These are phyloP conservation scores for Neoitamus cyanurus DNA, from an alignment of 2,888 invertebrate genomes.

Conservation along the genomic window DNA sequence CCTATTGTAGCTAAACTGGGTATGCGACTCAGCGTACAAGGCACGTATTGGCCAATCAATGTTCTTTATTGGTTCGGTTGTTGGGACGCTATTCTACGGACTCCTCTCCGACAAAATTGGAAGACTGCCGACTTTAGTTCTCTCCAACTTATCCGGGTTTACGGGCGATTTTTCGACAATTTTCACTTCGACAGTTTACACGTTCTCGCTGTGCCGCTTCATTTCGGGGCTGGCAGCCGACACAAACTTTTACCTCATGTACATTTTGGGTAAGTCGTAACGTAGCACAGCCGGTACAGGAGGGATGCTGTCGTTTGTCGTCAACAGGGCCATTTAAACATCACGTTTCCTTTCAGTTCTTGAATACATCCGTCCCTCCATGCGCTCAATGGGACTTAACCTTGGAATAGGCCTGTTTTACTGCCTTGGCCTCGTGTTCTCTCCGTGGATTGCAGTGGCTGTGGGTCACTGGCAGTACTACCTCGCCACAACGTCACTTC, in stretches of 20 bases:
- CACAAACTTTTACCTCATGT: constrained; percentile 73
- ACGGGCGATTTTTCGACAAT: constrained; percentile 70
- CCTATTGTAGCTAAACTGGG: constrained; percentile 68
- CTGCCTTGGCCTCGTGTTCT: constrained; percentile 69
- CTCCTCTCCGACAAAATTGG: constrained; percentile 71
- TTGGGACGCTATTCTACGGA: constrained; percentile 71
- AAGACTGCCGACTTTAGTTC: constrained; percentile 70
- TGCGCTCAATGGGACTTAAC: constrained; percentile 71
- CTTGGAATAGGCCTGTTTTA: constrained; percentile 72
- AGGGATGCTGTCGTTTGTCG: background rate
- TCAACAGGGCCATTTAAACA: background rate
- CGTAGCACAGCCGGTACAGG: background rate
- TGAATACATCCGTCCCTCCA: constrained; percentile 71
- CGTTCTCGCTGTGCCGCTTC: constrained; percentile 70
- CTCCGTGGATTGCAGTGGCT: constrained; percentile 68
- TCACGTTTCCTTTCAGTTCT: constrained; percentile 65
- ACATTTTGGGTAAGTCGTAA: constrained; percentile 69
- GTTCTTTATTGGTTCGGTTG: constrained; percentile 72
- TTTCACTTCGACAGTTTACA: constrained; percentile 66
- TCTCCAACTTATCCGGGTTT: constrained; percentile 70
- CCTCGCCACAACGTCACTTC: constrained; percentile 68
- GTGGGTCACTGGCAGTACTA: constrained; percentile 69
- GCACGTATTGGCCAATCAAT: constrained; percentile 71
- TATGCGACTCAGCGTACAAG: constrained; percentile 72
- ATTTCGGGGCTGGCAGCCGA: constrained; percentile 72